Conservation (phyloP, 2,113 vertebrate species). For the Ictalurus punctatus region DNA sequence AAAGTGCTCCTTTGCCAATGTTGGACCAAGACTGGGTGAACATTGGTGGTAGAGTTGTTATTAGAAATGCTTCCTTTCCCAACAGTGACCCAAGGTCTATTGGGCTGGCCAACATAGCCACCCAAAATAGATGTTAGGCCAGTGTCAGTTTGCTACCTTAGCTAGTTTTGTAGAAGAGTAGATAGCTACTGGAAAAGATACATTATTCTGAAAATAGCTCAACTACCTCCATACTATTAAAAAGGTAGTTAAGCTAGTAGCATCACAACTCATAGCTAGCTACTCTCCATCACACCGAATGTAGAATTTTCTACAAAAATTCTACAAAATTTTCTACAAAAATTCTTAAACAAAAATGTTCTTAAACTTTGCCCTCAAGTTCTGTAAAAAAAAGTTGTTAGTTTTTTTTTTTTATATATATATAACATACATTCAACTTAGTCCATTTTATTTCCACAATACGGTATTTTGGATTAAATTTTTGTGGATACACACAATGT, state of each 20-base stretch:
- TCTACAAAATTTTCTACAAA: not conserved
- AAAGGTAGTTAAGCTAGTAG: not conserved
- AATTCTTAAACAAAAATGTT: too few species aligned
- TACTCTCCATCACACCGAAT: not conserved
- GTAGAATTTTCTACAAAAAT: not conserved
- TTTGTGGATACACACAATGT: not conserved
- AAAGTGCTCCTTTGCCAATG: not conserved
- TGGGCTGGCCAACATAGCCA: not conserved
- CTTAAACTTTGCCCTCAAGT: not conserved
- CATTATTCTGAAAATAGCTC: not conserved
- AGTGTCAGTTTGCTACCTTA: not conserved
- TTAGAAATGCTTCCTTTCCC: not conserved
- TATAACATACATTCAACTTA: constrained; percentile 47
- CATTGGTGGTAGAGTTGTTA: not conserved
- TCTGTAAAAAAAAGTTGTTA: not conserved
- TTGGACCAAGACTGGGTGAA: not conserved
- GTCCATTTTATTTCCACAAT: not conserved
- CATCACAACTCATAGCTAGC: too few species aligned
- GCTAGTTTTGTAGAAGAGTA: not conserved
- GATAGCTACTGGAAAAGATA: not conserved
- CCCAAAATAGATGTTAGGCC: not conserved
- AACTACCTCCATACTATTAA: not conserved
- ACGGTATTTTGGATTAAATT: not conserved
- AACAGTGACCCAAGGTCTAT: not conserved
- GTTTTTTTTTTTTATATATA: not conserved